Conservation (phyloP, 1,140 invertebrate genomes). For the Archivesica marissinica region DNA sequence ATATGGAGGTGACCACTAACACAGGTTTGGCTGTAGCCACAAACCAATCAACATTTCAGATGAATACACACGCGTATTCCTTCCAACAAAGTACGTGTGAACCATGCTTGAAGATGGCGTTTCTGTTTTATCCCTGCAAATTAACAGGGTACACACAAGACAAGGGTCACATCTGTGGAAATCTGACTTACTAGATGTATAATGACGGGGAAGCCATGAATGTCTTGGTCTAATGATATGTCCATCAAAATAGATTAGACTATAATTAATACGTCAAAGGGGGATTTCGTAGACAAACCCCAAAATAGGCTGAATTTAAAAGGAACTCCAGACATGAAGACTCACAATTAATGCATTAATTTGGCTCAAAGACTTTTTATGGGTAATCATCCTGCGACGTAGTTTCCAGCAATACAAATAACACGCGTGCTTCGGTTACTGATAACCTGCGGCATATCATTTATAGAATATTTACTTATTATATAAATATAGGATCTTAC, state of each 20-base stretch:
- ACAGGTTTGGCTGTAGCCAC: too few species aligned
- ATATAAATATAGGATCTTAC: too few species aligned
- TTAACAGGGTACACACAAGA: slow-evolving; percentile 13
- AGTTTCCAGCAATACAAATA: too few species aligned
- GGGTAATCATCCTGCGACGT: not conserved
- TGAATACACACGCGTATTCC: too few species aligned
- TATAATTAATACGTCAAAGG: slow-evolving; percentile 51
- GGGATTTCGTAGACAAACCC: slow-evolving; percentile 21
- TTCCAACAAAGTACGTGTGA: too few species aligned
- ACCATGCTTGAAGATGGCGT: too few species aligned
- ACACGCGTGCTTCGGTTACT: too few species aligned
- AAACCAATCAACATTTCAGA: too few species aligned
- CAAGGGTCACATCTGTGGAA: not conserved
- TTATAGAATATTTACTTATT: too few species aligned
- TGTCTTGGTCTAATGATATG: slow-evolving; percentile 44
- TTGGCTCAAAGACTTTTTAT: slow-evolving; percentile 13
- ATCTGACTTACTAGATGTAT: slow-evolving; percentile 18
- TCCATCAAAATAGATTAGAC: slow-evolving; percentile 62
- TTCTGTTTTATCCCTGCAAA: not conserved
- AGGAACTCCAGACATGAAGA: not conserved
- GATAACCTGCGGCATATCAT: too few species aligned
- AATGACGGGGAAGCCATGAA: slow-evolving; percentile 24
- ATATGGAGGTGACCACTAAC: too few species aligned
- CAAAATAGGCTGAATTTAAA: slow-evolving; percentile 13
- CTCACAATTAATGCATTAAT: slow-evolving; percentile 30